Evolutionary conservation across 2,888 invertebrate genomes (phyloP).

Genomic region (Stenurella melanura): DNA sequence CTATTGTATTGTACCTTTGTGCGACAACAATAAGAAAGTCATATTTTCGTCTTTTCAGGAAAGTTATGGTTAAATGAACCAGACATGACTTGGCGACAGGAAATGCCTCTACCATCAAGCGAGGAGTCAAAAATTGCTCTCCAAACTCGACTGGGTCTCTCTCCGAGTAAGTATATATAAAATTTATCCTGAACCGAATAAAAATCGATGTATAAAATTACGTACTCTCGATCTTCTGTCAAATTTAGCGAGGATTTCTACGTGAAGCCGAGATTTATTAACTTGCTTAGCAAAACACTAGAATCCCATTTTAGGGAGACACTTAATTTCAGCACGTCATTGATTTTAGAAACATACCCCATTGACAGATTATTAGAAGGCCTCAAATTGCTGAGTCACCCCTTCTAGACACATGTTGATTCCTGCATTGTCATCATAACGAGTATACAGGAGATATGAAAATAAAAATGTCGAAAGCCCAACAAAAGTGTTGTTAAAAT

Average conservation of each 20-base stretch:
- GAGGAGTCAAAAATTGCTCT: constrained; percentile 73
- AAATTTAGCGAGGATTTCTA: constrained; percentile 15
- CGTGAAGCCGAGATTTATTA: constrained; percentile 21
- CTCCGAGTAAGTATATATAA: constrained; percentile 70
- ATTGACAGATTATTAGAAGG: constrained; percentile 69
- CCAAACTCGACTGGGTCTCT: constrained; percentile 72
- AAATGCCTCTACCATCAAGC: constrained; percentile 70
- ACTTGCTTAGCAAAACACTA: constrained; percentile 40
- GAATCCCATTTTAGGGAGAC: constrained; percentile 33
- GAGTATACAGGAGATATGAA: constrained; percentile 4
- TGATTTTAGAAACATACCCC: constrained; percentile 68
- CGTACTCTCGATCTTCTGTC: not conserved
- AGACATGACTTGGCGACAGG: constrained; percentile 73
- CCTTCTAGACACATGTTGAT: constrained; percentile 71
- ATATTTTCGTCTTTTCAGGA: constrained; percentile 67
- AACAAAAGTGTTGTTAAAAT: not conserved
- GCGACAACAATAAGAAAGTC: constrained; percentile 1
- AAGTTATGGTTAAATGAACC: constrained; percentile 74
- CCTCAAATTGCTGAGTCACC: constrained; percentile 69
- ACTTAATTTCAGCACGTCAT: constrained; percentile 67
- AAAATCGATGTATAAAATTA: constrained; percentile 31
- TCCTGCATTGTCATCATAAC: constrained; percentile 48
- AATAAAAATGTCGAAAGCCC: not conserved
- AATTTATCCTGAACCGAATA: constrained; percentile 15
- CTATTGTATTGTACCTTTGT: not conserved